Evolutionary conservation across 2,113 vertebrate genomes (phyloP).

Genomic region (Oreochromis tanganicae): DNA sequence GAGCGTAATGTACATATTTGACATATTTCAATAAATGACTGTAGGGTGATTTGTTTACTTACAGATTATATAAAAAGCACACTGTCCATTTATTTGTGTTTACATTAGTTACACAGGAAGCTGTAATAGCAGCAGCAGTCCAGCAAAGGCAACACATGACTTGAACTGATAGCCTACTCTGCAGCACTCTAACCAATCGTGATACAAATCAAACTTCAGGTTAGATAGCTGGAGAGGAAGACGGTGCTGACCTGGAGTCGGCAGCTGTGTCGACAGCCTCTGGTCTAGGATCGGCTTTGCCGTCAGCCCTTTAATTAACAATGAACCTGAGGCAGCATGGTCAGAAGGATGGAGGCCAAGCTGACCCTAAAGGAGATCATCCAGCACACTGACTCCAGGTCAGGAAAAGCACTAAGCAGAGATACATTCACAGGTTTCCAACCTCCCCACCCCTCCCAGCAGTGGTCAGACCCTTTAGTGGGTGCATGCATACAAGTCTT

Average conservation of each 20-base stretch:
- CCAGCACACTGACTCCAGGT: conserved; percentile 20
- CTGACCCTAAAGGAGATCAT: conserved; percentile 25
- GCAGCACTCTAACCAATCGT: background rate
- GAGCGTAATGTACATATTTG: background rate
- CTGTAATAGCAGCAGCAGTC: conserved; percentile 80
- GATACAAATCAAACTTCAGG: background rate
- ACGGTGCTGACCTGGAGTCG: conserved; percentile 1
- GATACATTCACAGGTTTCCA: conserved; percentile 75
- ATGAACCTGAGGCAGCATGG: background rate
- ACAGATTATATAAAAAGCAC: conserved; percentile 57
- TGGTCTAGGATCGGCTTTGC: conserved; percentile 7
- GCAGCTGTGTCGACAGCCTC: background rate
- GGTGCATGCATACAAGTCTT: conserved; percentile 24
- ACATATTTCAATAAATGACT: conserved; percentile 78
- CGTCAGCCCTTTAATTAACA: conserved; percentile 1
- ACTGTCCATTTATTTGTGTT: conserved; percentile 17
- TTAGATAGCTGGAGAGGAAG: background rate
- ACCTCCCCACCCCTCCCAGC: background rate
- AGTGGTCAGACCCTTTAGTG: conserved; percentile 68
- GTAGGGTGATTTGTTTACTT: conserved; percentile 70
- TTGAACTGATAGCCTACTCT: background rate
- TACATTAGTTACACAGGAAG: conserved; percentile 68
- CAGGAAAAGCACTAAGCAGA: conserved; percentile 54
- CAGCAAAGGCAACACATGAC: conserved; percentile 69
- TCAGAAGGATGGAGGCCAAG: background rate